Conservation (phyloP, 2,113 vertebrate genomes). For the Takifugu bimaculatus region DNA sequence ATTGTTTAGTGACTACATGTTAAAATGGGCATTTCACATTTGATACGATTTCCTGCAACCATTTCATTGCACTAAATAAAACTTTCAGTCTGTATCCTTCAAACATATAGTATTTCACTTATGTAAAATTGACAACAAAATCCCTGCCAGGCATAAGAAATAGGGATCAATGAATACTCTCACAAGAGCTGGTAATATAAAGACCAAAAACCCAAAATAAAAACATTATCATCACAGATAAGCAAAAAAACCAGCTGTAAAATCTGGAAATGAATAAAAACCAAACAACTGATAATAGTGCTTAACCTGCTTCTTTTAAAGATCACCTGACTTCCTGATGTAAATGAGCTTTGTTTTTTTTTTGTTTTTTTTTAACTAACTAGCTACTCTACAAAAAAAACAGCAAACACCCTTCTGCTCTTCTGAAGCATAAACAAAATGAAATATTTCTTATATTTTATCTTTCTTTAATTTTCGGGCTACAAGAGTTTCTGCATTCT, state of each 20-base stretch:
- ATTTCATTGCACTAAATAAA: neutral
- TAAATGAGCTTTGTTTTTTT: conserved; percentile 2
- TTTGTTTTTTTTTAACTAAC: neutral
- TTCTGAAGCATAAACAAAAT: no score
- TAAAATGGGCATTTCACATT: neutral
- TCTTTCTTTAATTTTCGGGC: neutral
- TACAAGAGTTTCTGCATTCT: no score
- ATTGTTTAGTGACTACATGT: neutral
- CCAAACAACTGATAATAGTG: conserved; percentile 12
- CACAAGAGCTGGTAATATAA: neutral
- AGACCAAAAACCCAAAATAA: conserved; percentile 37
- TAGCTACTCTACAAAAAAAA: neutral
- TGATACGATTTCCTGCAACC: neutral
- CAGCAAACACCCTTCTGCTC: neutral
- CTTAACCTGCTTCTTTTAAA: conserved; percentile 15
- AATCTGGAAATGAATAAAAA: conserved; percentile 6
- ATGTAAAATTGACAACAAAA: neutral
- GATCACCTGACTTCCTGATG: conserved; percentile 45
- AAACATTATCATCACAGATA: conserved; percentile 19
- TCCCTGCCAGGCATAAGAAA: neutral
- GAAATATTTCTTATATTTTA: no score
- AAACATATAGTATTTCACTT: neutral
- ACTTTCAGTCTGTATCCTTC: neutral
- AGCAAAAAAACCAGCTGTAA: conserved; percentile 21
- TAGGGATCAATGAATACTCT: neutral